A percentile compares a stretch with the other conserved stretches of the same genome.
These are phyloP conservation scores for Rhadina sibilatrix DNA, from an alignment of 2,113 vertebrate species.

Conservation along the genomic window DNA sequence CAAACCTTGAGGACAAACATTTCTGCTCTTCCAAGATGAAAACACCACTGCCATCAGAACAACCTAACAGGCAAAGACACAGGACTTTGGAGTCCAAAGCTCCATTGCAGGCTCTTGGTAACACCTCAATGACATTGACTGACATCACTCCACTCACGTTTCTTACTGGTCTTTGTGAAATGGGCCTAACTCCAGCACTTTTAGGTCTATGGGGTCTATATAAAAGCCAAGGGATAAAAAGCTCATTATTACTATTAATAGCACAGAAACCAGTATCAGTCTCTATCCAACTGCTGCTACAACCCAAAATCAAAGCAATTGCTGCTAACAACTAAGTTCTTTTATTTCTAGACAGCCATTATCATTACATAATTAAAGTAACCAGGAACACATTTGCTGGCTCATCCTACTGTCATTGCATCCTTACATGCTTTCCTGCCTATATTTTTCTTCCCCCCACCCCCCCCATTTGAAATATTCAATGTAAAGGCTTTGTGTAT, in stretches of 20 bases:
- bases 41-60: background rate
- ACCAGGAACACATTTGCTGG: background rate
- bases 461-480: background rate
- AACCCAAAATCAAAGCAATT: background rate
- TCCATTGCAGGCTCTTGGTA: background rate
- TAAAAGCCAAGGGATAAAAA: background rate
- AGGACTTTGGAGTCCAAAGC: background rate
- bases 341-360: background rate
- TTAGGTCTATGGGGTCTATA: fast-evolving
- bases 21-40: background rate
- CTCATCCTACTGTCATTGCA: background rate
- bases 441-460: background rate
- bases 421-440: background rate
- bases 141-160: background rate
- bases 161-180: background rate
- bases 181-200: background rate
- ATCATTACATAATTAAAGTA: background rate
- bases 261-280: background rate
- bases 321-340: background rate
- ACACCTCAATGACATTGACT: background rate
- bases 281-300: background rate
- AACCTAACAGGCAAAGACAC: background rate
- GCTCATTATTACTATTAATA: background rate
- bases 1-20: background rate
- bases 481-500: background rate